phyloP scores from a whole-genome alignment of 2,888 invertebrate species.

The Amitus sp. region DNA sequence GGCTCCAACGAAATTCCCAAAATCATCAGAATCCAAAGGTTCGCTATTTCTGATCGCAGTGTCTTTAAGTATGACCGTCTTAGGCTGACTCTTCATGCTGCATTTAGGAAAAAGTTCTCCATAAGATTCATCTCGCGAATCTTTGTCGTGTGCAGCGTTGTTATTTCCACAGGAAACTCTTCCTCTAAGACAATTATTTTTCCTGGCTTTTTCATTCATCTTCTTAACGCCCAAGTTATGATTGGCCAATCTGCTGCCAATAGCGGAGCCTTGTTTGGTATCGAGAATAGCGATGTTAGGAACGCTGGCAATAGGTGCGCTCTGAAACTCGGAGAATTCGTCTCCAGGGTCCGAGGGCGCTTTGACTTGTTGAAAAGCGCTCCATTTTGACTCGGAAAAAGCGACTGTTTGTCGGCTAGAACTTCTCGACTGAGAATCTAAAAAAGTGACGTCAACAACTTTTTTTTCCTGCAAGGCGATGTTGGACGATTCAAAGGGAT shows the following conservation, averaged over 20 bases:
- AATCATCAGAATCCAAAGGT: conserved; percentile 27
- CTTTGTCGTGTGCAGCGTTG: no score
- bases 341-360: conserved; percentile 50
- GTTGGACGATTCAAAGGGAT: neutral
- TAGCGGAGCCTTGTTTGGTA: conserved; percentile 59
- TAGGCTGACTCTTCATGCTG: conserved; percentile 56
- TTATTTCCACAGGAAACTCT: neutral
- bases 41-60: conserved; percentile 59
- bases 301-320: conserved; percentile 51
- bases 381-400: conserved; percentile 3
- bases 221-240: conserved; percentile 65
- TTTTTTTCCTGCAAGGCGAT: neutral
- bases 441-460: neutral
- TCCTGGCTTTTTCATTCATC: conserved; percentile 54
- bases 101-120: conserved; percentile 61
- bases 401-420: conserved; percentile 9
- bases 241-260: conserved; percentile 66
- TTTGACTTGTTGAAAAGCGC: conserved; percentile 24
- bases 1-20: conserved; percentile 32
- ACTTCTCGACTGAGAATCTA: conserved; percentile 8
- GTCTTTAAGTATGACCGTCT: conserved; percentile 62
- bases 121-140: no score
- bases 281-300: conserved; percentile 54
- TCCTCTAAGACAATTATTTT: conserved; percentile 37
- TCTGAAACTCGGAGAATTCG: conserved; percentile 68